Evolutionary conservation across 2,797 vertebrate species (phyloP), one percentile per base, ranked within the genome.

Genomic region (Etheostoma nigrum): DNA sequence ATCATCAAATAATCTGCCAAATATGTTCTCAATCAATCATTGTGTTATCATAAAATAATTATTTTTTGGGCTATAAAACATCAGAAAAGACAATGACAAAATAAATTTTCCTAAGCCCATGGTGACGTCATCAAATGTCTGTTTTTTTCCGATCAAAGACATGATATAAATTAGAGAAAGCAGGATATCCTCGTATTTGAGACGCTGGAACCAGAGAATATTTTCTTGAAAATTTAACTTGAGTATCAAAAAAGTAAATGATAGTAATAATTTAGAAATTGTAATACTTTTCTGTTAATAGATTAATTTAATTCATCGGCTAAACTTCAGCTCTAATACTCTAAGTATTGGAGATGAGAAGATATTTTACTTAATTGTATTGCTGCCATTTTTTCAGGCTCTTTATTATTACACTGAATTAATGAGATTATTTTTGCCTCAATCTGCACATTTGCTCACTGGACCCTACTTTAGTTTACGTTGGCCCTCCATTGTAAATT

Each of bases 401-500:
- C 27, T 63, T 49, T 44, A 54, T 60, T 59, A 18, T 63, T 53
- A 42, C 47, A 53, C 36, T 47, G 11, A 63, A 66, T 45, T 45
- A 62, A 55, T 76, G 48, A 42, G 42, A 53, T 74, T 18, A 74
- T 19, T 73, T 82, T 82, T 68, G 62, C 67, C 79, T 49, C 11
- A 73, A n/a, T 72, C 48, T 79, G 54, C 51, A 72, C 79, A 49
- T 65, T 72, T 45, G 21, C 69, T 74, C 62, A 36, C 27, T 42
- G 57, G n/a, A 60, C 57, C 45, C 4, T 16, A 15, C 52, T 21
- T 58, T 14, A 64, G 49, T 59, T 58, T 61, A 54, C 27, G 44
- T 49, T 51, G 59, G 53, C 68, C 75, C 36, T 73, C 57, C 27
- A 11, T 30, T 69, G n/a, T 74, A 79, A 77, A 85, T 80, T 57